Base-by-base conservation (phyloP, 2,888 invertebrate genomes). In the Rhingia campestris region DNA sequence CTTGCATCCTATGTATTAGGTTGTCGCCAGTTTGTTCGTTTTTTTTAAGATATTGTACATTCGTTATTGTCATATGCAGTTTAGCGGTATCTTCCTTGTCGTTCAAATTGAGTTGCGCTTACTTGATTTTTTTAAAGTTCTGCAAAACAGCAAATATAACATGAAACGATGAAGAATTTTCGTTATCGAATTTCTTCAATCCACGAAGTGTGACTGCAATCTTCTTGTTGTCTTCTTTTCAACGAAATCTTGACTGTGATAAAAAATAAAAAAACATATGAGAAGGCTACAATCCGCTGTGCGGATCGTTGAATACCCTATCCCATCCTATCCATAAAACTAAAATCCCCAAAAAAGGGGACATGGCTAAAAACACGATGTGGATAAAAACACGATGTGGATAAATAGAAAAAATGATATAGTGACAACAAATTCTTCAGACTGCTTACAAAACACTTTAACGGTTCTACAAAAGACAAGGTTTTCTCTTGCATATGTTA, bases 181-280 rank as follows among this genome's bases (percentile, higher is more conserved):
- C 98, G 91, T 98, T 98, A 90, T 98, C 98, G 97, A 98, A 97
- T 87, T 96, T 96, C 86, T 97, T 96, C 14, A 98, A 89, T 3
- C 97, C 98, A 89, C 93, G 92, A 41, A 96, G 86, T 81, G 92
- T 91, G 6, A 96, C 89, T 86, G 91, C 92, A 37, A 96, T 90
- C n/a, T n/a, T n/a, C n/a, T n/a, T 0, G 94, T 93, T 63, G 93
- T 90, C 56, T 91, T 88, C 6, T 91, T 90, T 86, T 32, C 90
- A 86, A 87, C 74, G 32, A 80, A 87, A 54, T 88, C 75, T 0
- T 87, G 86, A 14, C 30, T 69, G 58, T 30, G 5, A n/a, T n/a
- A n/a, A n/a, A n/a, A n/a, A n/a, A n/a, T n/a, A n/a, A n/a, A n/a
- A n/a, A n/a, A n/a, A n/a, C n/a, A n/a, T n/a, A n/a, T n/a, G n/a